Base-by-base conservation (phyloP, 2,113 vertebrate species). In the Phainopepla nitens region DNA sequence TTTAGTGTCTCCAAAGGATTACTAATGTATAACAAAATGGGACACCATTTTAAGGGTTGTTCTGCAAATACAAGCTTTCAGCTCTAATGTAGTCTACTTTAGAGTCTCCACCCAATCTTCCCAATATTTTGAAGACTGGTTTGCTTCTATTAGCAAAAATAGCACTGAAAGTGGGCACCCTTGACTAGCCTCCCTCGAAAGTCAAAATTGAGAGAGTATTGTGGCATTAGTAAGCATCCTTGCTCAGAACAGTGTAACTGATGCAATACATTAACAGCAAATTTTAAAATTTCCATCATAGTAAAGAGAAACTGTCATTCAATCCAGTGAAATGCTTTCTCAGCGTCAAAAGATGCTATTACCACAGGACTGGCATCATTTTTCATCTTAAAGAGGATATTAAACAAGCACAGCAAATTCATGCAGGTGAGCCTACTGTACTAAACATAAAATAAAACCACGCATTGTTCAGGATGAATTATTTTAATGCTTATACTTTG, bases 361-460 rank as follows among this genome's bases (percentile, higher is more conserved):
- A 96, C 93, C 87, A 93, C 84, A 93, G 82, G 94, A 91, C 97
- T 91, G 89, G 94, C 89, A 96, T 95, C 93, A 91, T 98, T 97
- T 98, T 97, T 98, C 97, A 97, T 97, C 97, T 96, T 98, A 97
- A 98, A 97, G 96, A 95, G 94, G 94, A 94, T 94, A 97, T 97
- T 97, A 98, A 98, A 96, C 97, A 98, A 98, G 97, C 97, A 96
- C 94, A 94, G 95, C 91, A 97, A 97, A 98, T 97, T 97, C 90
- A 4, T 90, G 91, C 95, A 94, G 95, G 97, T 97, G 87, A 98
- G 78, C 95, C 82, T 93, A 90, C 96, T 82, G 86, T 94, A 95
- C 82, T 87, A 83, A 91, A 92, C 94, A 91, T 98, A 97, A 98
- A 98, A 97, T 93, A 97, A 97, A 98, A 96, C 50, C 93, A 94